These are phyloP conservation scores for Ibycter americanus DNA, from an alignment of 2,797 vertebrate genomes.

Conservation along the genomic window DNA sequence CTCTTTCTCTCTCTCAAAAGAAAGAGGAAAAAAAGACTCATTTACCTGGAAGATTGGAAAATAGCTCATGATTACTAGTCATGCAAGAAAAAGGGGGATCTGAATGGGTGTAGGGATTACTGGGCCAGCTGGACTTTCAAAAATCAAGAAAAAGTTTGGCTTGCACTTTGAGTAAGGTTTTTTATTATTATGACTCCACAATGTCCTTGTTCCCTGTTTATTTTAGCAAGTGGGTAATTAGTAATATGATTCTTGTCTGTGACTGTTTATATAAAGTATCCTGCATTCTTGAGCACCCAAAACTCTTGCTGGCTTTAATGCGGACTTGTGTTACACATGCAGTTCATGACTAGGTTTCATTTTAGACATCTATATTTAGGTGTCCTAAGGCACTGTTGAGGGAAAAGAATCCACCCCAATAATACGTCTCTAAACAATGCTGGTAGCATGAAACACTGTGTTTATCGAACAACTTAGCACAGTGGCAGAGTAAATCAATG, in stretches of 20 bases:
- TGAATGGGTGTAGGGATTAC: not conserved
- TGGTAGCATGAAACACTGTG: not conserved
- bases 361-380: not conserved
- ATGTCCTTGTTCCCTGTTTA: not conserved
- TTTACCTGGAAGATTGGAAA: not conserved
- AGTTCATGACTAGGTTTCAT: not conserved
- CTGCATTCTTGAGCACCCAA: not conserved
- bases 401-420: not conserved
- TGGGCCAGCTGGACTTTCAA: not conserved
- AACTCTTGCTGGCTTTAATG: not conserved
- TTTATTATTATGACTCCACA: not conserved
- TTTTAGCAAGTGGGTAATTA: not conserved
- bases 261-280: not conserved
- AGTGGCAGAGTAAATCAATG: not conserved
- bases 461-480: not conserved
- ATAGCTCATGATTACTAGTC: not conserved
- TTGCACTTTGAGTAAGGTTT: not conserved
- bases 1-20: not conserved
- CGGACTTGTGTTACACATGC: not conserved
- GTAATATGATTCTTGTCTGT: not conserved
- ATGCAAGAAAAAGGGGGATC: not conserved
- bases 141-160: not conserved
- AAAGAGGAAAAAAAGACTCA: not conserved
- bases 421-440: not conserved
- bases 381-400: not conserved